Evolutionary conservation across 2,888 invertebrate genomes (phyloP), one percentile per base, ranked within the genome.

Genomic region (Drosophila maculinotata): DNA sequence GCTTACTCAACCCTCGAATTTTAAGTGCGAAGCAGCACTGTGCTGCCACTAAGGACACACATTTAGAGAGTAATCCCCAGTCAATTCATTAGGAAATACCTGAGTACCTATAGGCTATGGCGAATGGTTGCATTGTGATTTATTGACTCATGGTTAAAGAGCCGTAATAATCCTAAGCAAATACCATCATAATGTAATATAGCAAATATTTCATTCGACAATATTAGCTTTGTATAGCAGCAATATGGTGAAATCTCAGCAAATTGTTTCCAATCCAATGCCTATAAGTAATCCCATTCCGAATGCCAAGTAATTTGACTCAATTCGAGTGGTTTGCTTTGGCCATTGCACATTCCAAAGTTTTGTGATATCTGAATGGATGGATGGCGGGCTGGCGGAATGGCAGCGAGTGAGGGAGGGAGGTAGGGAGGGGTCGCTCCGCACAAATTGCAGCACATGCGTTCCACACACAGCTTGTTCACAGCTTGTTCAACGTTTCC

Each of bases 261-360:
- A 56, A 72, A 74, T 72, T 69, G 74, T 57, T 74, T 74, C 65
- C 72, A 59, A 72, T 72, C 45, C 51, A 74, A 74, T 74, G 65
- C 56, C 69, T 59, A 57, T 44, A 74, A 69, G 59, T 73, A 73
- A 72, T 65, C 69, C 65, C 74, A 63, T 68, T 25, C 38, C 30
- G 39, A 59, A 72, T 65, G 52, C 65, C 69, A 59, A 74, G 65
- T 74, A 72, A 72, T 74, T 72, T 69, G 72, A 59, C 65, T 74
- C 74, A 60, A 72, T 74, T 69, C 74, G 33, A 65, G 56, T 69
- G 72, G 36, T 56, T 59, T 64, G 64, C 63, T 15, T 47, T 42
- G 28, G 25, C 59, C 58, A 59, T 38, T 74, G 72, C 69, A 72
- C 69, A 69, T 73, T 69, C 69, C 69, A 69, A 65, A 64, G 31